Evolutionary conservation across 1,140 invertebrate genomes (phyloP).

Genomic region (Eriosoma lanigerum): DNA sequence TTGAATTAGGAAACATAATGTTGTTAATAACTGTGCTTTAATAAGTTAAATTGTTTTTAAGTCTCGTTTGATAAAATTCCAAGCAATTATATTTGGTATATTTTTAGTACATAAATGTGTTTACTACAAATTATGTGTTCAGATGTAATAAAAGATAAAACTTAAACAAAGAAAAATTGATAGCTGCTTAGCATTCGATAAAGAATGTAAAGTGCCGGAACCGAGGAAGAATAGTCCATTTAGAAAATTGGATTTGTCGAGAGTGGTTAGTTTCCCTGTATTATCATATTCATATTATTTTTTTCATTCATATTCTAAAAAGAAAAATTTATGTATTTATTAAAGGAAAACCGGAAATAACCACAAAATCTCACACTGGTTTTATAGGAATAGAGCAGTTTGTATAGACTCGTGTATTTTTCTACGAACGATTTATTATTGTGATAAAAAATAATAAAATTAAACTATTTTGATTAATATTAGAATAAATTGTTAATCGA

Average conservation of each 20-base stretch:
- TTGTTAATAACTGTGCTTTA: too few relatives aligned
- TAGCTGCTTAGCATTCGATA: not conserved
- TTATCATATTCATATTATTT: constrained; percentile 17
- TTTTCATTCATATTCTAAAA: not conserved
- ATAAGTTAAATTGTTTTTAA: too few relatives aligned
- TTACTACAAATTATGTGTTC: not conserved
- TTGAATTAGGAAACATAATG: too few relatives aligned
- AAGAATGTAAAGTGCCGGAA: not conserved
- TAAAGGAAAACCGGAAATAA: constrained; percentile 26
- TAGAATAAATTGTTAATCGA: too few relatives aligned
- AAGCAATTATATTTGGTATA: too few relatives aligned
- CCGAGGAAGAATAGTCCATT: constrained; percentile 24
- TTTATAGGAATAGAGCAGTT: not conserved
- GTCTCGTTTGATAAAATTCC: too few relatives aligned
- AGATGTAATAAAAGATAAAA: not conserved
- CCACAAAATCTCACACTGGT: not conserved
- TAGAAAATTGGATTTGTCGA: constrained; percentile 32
- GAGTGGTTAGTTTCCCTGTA: constrained; percentile 1
- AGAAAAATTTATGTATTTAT: not conserved
- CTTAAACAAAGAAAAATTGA: not conserved
- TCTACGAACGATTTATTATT: too few relatives aligned
- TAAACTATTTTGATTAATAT: too few relatives aligned
- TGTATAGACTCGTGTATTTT: not conserved
- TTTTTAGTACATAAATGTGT: too few relatives aligned
- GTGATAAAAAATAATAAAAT: too few relatives aligned